phyloP scores from a whole-genome alignment of 2,113 vertebrate species.

The Pholis gunnellus region DNA sequence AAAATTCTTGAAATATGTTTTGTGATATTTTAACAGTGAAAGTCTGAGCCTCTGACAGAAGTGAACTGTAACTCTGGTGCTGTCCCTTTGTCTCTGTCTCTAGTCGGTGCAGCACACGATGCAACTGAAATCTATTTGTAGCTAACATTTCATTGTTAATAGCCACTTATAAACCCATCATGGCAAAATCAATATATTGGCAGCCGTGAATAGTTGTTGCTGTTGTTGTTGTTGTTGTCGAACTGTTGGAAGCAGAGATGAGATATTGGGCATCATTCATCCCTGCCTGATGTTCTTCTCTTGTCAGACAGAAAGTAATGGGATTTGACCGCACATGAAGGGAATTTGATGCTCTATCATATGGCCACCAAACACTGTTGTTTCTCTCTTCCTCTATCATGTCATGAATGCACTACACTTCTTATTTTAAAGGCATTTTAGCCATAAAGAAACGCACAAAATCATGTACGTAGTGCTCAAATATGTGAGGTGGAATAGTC shows the following conservation, averaged over 20 bases:
- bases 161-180: constrained; percentile 24
- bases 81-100: background rate
- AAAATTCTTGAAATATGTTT: background rate
- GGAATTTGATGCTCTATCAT: constrained; percentile 31
- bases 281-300: background rate
- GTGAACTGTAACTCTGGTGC: background rate
- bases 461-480: background rate
- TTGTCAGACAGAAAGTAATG: constrained; percentile 34
- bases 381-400: background rate
- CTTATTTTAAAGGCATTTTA: background rate
- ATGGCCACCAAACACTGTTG: background rate
- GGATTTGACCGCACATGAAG: constrained; percentile 22
- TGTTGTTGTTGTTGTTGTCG: constrained; percentile 9
- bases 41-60: background rate
- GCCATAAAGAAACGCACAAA: background rate
- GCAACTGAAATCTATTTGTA: background rate
- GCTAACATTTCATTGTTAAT: background rate
- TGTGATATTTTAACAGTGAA: background rate
- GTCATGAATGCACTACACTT: background rate
- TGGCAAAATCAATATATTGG: constrained; percentile 31
- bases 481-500: background rate
- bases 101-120: background rate
- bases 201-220: constrained; percentile 35
- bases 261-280: constrained; percentile 11
- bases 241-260: background rate